phyloP scores from a whole-genome alignment of 2,797 vertebrate species.

The Alfaro cultratus region DNA sequence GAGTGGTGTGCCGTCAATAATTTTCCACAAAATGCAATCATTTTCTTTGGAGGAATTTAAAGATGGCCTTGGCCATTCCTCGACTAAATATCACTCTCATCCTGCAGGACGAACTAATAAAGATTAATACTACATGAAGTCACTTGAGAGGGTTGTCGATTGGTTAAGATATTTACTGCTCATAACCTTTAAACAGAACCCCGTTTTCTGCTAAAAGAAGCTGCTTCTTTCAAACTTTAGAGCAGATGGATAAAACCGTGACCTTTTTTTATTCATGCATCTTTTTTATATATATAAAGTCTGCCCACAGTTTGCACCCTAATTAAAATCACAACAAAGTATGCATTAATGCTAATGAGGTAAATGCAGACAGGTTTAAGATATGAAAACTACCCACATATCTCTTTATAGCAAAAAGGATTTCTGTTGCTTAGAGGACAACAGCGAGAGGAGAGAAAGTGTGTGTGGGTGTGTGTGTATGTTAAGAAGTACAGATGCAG shows the following conservation, averaged over 20 bases:
- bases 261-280: slow-evolving; percentile 6
- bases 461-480: neutral
- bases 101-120: neutral
- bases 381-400: slow-evolving; percentile 2
- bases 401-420: slow-evolving; percentile 10
- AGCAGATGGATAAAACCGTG: slow-evolving; percentile 8
- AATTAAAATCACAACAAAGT: slow-evolving; percentile 31
- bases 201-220: neutral
- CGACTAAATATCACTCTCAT: neutral
- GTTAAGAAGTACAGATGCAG: neutral
- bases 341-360: slow-evolving; percentile 10
- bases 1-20: neutral
- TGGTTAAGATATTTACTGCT: neutral
- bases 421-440: slow-evolving; percentile 13
- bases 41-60: neutral
- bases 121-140: neutral
- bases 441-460: neutral
- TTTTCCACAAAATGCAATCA: neutral
- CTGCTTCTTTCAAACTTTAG: slow-evolving; percentile 18
- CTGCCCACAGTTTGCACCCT: neutral
- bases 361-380: slow-evolving; percentile 8
- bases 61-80: neutral
- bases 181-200: neutral
- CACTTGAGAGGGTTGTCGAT: neutral
- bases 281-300: slow-evolving; percentile 1